Evolutionary conservation across 2,113 vertebrate genomes (phyloP).

Genomic region (zebrafish (Danio rerio)): DNA sequence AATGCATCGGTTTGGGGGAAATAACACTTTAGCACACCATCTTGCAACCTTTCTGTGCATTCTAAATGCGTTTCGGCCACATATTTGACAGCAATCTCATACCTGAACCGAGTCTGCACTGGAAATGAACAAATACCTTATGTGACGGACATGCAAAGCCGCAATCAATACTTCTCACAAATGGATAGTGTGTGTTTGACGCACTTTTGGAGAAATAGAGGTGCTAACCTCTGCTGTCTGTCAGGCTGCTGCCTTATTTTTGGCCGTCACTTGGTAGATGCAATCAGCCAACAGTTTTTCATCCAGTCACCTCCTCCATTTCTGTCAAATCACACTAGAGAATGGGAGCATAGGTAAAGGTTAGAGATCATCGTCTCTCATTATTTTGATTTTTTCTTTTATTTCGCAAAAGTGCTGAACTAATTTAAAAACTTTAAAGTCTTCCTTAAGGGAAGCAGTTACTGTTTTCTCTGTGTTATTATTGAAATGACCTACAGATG

Average conservation of each 20-base stretch:
- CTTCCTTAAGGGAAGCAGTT: slow-evolving; percentile 10
- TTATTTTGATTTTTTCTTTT: slow-evolving; percentile 20
- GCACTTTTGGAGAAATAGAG: slow-evolving; percentile 59
- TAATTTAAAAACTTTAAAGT: slow-evolving; percentile 38
- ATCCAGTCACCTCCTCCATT: slow-evolving; percentile 23
- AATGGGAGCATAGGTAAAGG: slow-evolving; percentile 42
- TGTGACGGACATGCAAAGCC: slow-evolving; percentile 34
- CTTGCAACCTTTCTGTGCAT: not conserved
- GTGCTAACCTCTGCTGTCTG: slow-evolving; percentile 70
- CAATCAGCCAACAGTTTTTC: slow-evolving; percentile 23
- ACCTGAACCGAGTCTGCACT: slow-evolving; percentile 2
- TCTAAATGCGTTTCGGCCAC: not conserved
- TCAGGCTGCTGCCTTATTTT: slow-evolving; percentile 67
- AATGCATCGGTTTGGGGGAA: not conserved
- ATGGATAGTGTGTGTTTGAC: slow-evolving; percentile 62
- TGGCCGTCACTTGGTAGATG: slow-evolving; percentile 61
- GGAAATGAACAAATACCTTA: slow-evolving; percentile 14
- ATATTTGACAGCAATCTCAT: slow-evolving; percentile 15
- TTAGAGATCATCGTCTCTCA: slow-evolving; percentile 10
- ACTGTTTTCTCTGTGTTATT: slow-evolving; percentile 27
- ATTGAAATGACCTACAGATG: slow-evolving; percentile 45
- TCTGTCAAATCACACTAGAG: slow-evolving; percentile 25
- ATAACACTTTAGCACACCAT: not conserved
- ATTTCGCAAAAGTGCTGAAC: slow-evolving; percentile 6
- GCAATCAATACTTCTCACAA: slow-evolving; percentile 44